Evolutionary conservation across 2,888 invertebrate genomes (phyloP).

Genomic region (Meiosimyza decipiens): DNA sequence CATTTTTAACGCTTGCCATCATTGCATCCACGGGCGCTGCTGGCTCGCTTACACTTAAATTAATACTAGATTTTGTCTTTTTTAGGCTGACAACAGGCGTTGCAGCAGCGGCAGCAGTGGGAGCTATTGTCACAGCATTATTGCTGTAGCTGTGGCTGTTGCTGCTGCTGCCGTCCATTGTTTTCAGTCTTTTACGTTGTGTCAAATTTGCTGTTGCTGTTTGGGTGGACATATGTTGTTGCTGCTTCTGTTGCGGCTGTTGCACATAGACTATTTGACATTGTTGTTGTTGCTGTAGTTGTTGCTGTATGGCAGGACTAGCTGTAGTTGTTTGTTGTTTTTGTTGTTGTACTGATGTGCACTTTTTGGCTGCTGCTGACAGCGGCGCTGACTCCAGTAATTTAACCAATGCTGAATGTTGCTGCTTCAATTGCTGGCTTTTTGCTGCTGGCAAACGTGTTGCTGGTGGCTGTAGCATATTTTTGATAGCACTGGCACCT

Average conservation of each 20-base stretch:
- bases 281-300: conserved; percentile 41
- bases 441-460: conserved; percentile 46
- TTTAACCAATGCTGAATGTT: conserved; percentile 75
- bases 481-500: conserved; percentile 47
- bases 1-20: conserved; percentile 52
- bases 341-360: conserved; percentile 39
- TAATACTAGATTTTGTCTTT: conserved; percentile 33
- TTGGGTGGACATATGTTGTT: conserved; percentile 34
- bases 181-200: conserved; percentile 65
- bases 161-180: conserved; percentile 50
- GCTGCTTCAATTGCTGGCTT: conserved; percentile 70
- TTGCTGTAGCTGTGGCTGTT: conserved; percentile 54
- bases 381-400: conserved; percentile 71
- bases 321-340: conserved; percentile 39
- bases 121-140: conserved; percentile 47
- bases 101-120: conserved; percentile 41
- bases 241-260: conserved; percentile 39
- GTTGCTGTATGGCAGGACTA: conserved; percentile 40
- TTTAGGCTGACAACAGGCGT: conserved; percentile 16
- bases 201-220: conserved; percentile 42
- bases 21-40: conserved; percentile 41
- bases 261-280: conserved; percentile 46
- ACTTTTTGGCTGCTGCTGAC: conserved; percentile 44
- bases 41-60: conserved; percentile 33
- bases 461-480: conserved; percentile 43